These are phyloP conservation scores for Zygothrica quintamaculata DNA, from an alignment of 2,888 invertebrate species.

Conservation along the genomic window DNA sequence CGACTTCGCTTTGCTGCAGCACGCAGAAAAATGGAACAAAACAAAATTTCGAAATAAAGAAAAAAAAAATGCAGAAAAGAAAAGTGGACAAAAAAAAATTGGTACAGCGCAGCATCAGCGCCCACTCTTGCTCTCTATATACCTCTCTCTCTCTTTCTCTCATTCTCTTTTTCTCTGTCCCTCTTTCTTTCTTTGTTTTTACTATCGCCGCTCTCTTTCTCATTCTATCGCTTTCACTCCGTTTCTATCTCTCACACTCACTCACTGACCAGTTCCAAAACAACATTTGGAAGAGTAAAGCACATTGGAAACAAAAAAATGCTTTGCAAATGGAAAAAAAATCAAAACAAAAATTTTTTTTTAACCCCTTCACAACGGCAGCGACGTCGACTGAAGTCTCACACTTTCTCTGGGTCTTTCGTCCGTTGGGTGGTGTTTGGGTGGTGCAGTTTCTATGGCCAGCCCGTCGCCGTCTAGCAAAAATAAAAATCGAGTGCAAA, in stretches of 20 bases:
- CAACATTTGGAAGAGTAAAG: constrained; percentile 60
- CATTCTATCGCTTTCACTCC: constrained; percentile 13
- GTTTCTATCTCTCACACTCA: constrained; percentile 19
- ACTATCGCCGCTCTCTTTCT: constrained; percentile 10
- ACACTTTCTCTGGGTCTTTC: constrained; percentile 44
- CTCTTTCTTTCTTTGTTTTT: constrained; percentile 5
- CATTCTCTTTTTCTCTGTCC: constrained; percentile 11
- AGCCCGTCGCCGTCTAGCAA: constrained; percentile 40
- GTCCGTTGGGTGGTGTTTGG: constrained; percentile 31
- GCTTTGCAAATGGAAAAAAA: constrained; percentile 67
- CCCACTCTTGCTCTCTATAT: constrained; percentile 28
- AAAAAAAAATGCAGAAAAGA: constrained; percentile 39
- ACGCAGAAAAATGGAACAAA: constrained; percentile 75
- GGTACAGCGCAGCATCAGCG: constrained; percentile 68
- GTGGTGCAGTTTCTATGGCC: constrained; percentile 72
- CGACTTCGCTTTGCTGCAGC: constrained; percentile 62
- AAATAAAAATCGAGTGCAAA: constrained; percentile 57
- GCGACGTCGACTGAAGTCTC: constrained; percentile 53
- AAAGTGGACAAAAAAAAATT: constrained; percentile 49
- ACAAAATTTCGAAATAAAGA: constrained; percentile 53
- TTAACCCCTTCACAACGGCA: constrained; percentile 76
- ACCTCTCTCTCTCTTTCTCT: constrained; percentile 13
- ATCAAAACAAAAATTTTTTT: constrained; percentile 75
- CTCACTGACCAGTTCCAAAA: constrained; percentile 60
- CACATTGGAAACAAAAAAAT: constrained; percentile 51